Percentiles rank a stretch among this genome's conserved stretches.
phyloP scores from a whole-genome alignment of 2,113 vertebrate genomes.

The Aldabrachelys gigantea region DNA sequence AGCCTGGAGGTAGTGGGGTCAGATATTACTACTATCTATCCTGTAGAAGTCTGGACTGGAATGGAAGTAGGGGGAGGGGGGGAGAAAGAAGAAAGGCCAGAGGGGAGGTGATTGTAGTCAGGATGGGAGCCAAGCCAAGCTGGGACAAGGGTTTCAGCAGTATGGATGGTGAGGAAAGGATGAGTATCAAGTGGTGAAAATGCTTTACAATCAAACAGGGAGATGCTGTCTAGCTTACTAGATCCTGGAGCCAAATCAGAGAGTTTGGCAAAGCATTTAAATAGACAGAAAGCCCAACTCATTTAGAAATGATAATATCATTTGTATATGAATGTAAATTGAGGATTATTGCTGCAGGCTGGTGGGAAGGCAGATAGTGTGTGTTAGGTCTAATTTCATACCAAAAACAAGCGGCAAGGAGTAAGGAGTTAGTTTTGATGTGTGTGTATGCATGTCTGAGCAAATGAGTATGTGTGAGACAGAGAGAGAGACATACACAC shows the following conservation, averaged over 20 bases:
- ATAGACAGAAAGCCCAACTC: not conserved
- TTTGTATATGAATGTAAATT: not conserved
- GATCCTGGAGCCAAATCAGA: not conserved
- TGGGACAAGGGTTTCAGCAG: not conserved
- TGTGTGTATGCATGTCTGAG: not conserved
- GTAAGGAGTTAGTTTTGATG: not conserved
- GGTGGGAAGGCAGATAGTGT: not conserved
- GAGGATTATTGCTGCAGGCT: conserved; percentile 6
- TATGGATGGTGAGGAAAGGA: not conserved
- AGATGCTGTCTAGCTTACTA: not conserved
- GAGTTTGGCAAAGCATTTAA: not conserved
- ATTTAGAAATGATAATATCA: not conserved
- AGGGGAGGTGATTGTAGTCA: not conserved
- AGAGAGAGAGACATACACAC: not conserved
- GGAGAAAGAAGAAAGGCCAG: not conserved
- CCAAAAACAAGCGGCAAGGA: not conserved
- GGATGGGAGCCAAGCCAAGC: not conserved
- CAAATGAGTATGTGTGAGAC: not conserved
- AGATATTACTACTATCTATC: not conserved
- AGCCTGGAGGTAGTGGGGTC: not conserved
- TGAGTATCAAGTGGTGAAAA: not conserved
- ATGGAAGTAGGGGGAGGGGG: not conserved
- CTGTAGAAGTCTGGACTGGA: not conserved
- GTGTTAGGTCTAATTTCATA: conserved; percentile 14
- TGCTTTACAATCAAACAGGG: not conserved